These are phyloP conservation scores for Phania funesta DNA, from an alignment of 2,888 invertebrate species.

Conservation along the genomic window DNA sequence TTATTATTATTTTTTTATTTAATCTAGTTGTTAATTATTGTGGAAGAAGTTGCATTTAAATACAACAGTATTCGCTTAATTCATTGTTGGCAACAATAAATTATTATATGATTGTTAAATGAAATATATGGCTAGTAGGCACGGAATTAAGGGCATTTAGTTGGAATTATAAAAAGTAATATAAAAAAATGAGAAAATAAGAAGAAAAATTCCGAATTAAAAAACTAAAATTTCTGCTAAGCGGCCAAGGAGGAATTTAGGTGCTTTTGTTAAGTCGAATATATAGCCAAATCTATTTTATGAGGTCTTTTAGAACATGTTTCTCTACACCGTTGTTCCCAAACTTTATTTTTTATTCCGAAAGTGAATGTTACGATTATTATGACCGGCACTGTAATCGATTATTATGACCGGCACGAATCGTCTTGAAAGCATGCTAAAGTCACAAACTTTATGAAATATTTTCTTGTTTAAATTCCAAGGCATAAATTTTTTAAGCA, in stretches of 20 bases:
- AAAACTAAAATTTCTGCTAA: background rate
- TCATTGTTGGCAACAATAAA: constrained; percentile 48
- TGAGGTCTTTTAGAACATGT: background rate
- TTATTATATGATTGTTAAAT: constrained; percentile 36
- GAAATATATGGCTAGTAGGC: constrained; percentile 37
- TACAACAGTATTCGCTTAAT: constrained; percentile 41
- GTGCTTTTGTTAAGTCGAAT: background rate
- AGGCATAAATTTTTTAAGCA: background rate
- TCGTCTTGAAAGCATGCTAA: background rate
- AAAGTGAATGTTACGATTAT: too few species aligned
- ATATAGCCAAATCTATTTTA: background rate
- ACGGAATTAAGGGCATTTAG: constrained; percentile 34
- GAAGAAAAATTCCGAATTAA: background rate
- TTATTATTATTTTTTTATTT: constrained; percentile 8
- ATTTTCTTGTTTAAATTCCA: background rate
- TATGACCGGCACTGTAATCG: too few species aligned
- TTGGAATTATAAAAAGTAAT: constrained; percentile 11
- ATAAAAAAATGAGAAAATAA: background rate
- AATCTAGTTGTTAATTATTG: constrained; percentile 46
- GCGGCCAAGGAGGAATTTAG: background rate
- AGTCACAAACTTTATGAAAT: background rate
- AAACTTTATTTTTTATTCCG: background rate
- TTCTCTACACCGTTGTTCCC: background rate
- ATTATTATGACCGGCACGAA: too few species aligned
- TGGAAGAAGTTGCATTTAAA: constrained; percentile 41